Percentiles rank a stretch among this genome's conserved stretches.
Conservation (phyloP, 2,113 vertebrate species). For the Pogona vitticeps region DNA sequence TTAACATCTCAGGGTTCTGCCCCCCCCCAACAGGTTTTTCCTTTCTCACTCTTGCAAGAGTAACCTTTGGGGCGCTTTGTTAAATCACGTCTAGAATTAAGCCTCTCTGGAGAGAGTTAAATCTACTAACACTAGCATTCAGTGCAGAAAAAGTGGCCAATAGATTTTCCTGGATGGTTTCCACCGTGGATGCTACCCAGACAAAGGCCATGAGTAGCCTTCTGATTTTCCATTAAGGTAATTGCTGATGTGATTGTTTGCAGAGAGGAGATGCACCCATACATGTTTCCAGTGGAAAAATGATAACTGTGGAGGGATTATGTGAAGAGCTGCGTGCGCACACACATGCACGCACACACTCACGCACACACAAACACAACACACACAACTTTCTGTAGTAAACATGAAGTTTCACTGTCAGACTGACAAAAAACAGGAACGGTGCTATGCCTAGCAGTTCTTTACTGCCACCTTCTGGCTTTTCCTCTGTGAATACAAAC, state of each 20-base stretch:
- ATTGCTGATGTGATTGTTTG: conserved; percentile 62
- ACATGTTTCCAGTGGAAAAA: conserved; percentile 66
- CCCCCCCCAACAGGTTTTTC: conserved; percentile 6
- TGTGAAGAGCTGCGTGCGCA: conserved; percentile 7
- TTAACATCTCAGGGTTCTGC: conserved; percentile 15
- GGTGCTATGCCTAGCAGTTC: not conserved
- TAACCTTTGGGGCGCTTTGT: conserved; percentile 32
- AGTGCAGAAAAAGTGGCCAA: conserved; percentile 53
- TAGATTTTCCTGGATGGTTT: conserved; percentile 72
- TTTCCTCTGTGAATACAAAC: not conserved
- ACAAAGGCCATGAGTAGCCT: conserved; percentile 62
- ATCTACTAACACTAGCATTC: conserved; percentile 65
- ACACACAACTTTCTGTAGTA: not conserved
- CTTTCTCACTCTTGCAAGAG: conserved; percentile 29
- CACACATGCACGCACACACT: no score
- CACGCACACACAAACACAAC: no score
- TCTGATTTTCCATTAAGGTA: conserved; percentile 69
- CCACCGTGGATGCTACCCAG: conserved; percentile 69
- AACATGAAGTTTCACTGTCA: conserved; percentile 28
- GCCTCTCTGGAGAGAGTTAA: conserved; percentile 69
- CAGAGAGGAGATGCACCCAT: conserved; percentile 49
- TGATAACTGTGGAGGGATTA: conserved; percentile 42
- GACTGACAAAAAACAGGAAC: conserved; percentile 24
- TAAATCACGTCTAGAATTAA: conserved; percentile 57
- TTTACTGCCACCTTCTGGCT: conserved; percentile 20